phyloP scores from a whole-genome alignment of 2,888 invertebrate genomes.

The Melieria omissa region DNA sequence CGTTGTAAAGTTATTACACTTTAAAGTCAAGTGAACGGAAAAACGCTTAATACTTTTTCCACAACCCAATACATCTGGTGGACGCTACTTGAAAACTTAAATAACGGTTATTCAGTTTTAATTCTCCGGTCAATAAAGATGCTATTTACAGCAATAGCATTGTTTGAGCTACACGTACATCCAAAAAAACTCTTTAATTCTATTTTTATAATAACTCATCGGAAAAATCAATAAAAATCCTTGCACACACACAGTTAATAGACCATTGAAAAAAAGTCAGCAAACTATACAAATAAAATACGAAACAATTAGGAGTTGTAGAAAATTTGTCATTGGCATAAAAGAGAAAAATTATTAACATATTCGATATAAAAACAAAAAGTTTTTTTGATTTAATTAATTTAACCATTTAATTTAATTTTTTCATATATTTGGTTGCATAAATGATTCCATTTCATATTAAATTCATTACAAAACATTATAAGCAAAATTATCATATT shows the following conservation, averaged over 20 bases:
- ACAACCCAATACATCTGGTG: no score
- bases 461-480: background rate
- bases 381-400: background rate
- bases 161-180: no score
- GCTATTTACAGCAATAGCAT: no score
- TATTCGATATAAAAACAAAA: background rate
- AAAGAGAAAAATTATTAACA: slow-evolving; percentile 4
- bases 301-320: slow-evolving; percentile 14
- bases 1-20: no score
- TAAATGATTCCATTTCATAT: slow-evolving; percentile 25
- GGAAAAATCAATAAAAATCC: slow-evolving; percentile 42
- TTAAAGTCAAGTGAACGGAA: no score
- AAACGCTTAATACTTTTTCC: no score
- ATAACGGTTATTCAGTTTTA: no score
- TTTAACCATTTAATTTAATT: background rate
- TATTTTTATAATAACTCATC: no score
- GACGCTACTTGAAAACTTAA: no score
- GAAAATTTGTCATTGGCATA: slow-evolving; percentile 24
- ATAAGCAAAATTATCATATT: background rate
- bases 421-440: slow-evolving; percentile 34
- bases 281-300: slow-evolving; percentile 22
- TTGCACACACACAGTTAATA: slow-evolving; percentile 48
- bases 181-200: no score
- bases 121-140: no score
- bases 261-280: slow-evolving; percentile 13